These are phyloP conservation scores for Agrochola circellaris DNA, from an alignment of 2,888 invertebrate species.

Conservation along the genomic window DNA sequence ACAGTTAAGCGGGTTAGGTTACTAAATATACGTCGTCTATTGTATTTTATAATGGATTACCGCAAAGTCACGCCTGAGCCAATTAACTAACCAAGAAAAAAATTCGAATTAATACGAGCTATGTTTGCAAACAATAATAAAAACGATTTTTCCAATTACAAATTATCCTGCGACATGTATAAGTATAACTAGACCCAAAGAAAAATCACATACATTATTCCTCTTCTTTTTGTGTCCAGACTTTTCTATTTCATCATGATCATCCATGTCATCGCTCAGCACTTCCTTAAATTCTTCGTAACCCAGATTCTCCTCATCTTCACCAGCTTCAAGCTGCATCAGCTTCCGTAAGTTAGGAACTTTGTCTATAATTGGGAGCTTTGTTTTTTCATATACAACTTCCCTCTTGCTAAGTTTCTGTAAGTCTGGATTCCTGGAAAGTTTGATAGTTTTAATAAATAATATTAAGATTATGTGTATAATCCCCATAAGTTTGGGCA, in stretches of 20 bases:
- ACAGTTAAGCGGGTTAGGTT: too few species aligned
- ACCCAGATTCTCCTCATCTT: constrained; percentile 74
- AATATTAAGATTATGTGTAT: too few species aligned
- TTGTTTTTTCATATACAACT: too few species aligned
- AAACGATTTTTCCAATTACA: too few species aligned
- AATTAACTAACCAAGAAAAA: too few species aligned
- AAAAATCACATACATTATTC: constrained; percentile 19
- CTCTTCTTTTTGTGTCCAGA: constrained; percentile 72
- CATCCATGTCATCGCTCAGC: constrained; percentile 72
- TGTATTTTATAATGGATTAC: too few species aligned
- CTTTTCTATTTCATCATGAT: constrained; percentile 74
- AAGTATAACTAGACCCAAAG: background rate
- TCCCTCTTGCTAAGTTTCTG: background rate
- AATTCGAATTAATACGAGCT: too few species aligned
- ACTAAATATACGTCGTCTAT: too few species aligned
- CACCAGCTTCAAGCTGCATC: constrained; percentile 73
- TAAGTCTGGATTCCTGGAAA: constrained; percentile 62
- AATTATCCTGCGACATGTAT: too few species aligned
- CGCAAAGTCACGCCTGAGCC: too few species aligned
- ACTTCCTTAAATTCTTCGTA: constrained; percentile 81
- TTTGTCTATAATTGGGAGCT: constrained; percentile 25
- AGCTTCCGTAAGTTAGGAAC: constrained; percentile 72
- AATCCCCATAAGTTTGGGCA: too few species aligned
- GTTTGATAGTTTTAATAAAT: background rate
- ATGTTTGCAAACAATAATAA: too few species aligned